phyloP scores from a whole-genome alignment of 2,113 vertebrate genomes.

The Gobio gobio region DNA sequence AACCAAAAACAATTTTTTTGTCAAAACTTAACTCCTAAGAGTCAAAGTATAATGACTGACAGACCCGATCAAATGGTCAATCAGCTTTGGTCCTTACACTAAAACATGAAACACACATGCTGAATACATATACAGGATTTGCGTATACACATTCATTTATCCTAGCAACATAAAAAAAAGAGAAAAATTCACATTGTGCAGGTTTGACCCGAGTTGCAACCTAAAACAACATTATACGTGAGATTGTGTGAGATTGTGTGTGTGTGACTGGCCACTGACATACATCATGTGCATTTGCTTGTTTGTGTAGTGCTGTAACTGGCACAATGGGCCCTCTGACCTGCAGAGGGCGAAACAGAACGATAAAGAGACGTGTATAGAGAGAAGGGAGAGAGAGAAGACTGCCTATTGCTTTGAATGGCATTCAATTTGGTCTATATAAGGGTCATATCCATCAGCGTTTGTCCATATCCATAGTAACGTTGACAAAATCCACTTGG shows the following conservation, averaged over 20 bases:
- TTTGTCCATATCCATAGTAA: conserved; percentile 1
- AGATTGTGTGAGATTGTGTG: conserved; percentile 44
- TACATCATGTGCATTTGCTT: not conserved
- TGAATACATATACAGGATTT: conserved; percentile 16
- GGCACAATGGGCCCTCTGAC: conserved; percentile 42
- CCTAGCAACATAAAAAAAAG: conserved; percentile 42
- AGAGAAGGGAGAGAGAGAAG: not conserved
- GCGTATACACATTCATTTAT: conserved; percentile 35
- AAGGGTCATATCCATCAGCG: not conserved
- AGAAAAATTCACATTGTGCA: conserved; percentile 87
- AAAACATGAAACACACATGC: conserved; percentile 15
- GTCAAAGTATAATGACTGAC: not conserved
- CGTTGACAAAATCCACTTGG: conserved; percentile 18
- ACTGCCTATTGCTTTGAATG: not conserved
- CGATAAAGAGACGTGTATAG: not conserved
- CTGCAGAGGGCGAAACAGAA: conserved; percentile 58
- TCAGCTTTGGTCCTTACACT: conserved; percentile 19
- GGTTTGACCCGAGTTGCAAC: conserved; percentile 77
- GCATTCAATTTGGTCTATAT: not conserved
- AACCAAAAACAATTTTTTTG: conserved; percentile 7
- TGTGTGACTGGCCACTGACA: not conserved
- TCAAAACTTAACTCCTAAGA: not conserved
- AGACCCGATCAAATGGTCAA: not conserved
- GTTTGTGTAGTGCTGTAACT: conserved; percentile 37
- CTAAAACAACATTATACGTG: not conserved